These are phyloP conservation scores for Neomonachus schauinslandi DNA, from an alignment of 2,113 vertebrate genomes.

Conservation along the genomic window DNA sequence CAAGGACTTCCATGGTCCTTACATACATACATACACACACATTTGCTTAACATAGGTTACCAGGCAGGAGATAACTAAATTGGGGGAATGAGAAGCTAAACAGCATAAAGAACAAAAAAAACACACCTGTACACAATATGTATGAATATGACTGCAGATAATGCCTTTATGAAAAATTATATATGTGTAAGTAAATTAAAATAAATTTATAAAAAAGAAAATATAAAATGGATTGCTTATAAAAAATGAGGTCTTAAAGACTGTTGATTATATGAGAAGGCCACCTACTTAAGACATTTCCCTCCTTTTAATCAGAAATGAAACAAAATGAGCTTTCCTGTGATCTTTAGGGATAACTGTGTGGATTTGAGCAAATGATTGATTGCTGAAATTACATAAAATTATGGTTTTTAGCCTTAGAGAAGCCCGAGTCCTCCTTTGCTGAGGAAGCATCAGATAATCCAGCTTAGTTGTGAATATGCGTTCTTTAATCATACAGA, in stretches of 20 bases:
- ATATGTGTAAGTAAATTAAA: not conserved
- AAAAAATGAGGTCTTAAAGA: not conserved
- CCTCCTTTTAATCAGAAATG: conserved; percentile 4
- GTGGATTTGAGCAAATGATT: not conserved
- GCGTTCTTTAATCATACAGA: not conserved
- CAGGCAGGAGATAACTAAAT: not conserved
- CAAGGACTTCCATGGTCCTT: not conserved
- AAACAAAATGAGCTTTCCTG: conserved; percentile 16
- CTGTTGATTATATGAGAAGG: not conserved
- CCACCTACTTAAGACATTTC: not conserved
- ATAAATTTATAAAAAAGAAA: not conserved
- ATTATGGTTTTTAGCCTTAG: not conserved
- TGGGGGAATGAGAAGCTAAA: not conserved
- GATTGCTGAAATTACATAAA: not conserved
- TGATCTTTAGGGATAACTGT: not conserved
- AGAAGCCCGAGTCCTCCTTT: not conserved
- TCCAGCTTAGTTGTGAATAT: not conserved
- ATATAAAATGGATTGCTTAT: not conserved
- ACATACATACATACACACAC: not conserved
- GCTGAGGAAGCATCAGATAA: not conserved
- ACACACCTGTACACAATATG: too few species aligned
- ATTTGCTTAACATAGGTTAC: not conserved
- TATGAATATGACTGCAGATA: not conserved
- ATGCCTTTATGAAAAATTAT: not conserved
- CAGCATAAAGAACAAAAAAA: not conserved